Evolutionary conservation across 2,113 vertebrate genomes (phyloP).

Genomic region (Anseranas semipalmata): DNA sequence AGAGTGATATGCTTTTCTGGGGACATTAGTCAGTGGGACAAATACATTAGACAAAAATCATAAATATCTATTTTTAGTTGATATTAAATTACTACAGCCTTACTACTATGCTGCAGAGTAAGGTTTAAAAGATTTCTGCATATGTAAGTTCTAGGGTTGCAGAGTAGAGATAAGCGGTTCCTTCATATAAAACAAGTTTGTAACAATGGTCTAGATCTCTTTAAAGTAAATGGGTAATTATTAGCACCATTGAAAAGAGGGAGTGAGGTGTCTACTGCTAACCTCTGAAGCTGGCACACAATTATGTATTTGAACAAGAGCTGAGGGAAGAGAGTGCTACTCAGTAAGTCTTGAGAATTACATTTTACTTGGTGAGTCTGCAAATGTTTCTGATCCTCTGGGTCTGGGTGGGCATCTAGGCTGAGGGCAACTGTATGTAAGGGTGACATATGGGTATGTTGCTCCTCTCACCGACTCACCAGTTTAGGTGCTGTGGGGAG

Average conservation of each 20-base stretch:
- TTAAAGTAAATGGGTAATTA: not conserved
- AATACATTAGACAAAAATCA: not conserved
- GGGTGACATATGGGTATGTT: rapidly evolving
- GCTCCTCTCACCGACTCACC: rapidly evolving
- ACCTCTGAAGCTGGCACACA: not conserved
- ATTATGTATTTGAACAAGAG: not conserved
- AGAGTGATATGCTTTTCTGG: not conserved
- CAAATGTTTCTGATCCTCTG: not conserved
- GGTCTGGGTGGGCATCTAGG: not conserved
- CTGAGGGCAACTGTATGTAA: rapidly evolving
- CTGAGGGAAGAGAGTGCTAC: not conserved
- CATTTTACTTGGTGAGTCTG: not conserved
- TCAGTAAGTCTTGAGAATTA: not conserved
- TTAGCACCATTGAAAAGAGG: not conserved
- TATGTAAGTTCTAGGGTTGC: rapidly evolving
- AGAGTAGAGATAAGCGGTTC: not conserved
- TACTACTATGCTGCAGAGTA: not conserved
- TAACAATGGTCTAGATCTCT: not conserved
- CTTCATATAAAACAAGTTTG: not conserved
- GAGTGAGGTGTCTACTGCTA: not conserved
- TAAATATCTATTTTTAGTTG: not conserved
- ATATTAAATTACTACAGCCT: not conserved
- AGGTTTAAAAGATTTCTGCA: not conserved
- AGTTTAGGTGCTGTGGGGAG: rapidly evolving
- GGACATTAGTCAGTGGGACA: not conserved